Evolutionary conservation across 2,797 vertebrate species (phyloP).

Genomic region (Scyliorhinus canicula): DNA sequence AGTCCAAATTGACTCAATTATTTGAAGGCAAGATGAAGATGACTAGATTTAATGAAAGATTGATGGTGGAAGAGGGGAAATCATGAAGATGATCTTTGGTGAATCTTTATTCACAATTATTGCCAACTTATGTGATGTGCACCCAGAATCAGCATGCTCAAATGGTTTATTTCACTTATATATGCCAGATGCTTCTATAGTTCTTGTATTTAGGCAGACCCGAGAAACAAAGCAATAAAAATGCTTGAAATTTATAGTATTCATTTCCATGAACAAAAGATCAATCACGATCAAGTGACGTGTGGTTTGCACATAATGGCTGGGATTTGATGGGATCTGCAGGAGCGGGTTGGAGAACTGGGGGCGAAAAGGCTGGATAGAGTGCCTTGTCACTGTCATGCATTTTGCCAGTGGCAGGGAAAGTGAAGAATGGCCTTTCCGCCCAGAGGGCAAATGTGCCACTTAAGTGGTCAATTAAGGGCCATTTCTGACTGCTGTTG

Average conservation of each 20-base stretch:
- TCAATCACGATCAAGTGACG: background rate
- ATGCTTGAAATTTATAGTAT: background rate
- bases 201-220: background rate
- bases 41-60: background rate
- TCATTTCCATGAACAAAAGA: background rate
- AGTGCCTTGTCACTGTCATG: background rate
- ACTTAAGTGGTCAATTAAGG: too few relatives aligned
- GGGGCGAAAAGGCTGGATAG: background rate
- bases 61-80: background rate
- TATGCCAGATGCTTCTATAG: background rate
- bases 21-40: background rate
- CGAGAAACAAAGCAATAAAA: background rate
- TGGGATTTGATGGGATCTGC: background rate
- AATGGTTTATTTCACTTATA: background rate
- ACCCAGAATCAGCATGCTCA: background rate
- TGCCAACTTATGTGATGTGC: background rate
- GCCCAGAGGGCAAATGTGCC: too few relatives aligned
- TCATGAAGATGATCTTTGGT: background rate
- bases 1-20: background rate
- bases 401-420: too few relatives aligned
- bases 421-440: too few relatives aligned
- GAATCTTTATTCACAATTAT: background rate
- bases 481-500: too few relatives aligned
- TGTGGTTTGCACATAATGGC: background rate
- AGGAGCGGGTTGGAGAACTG: background rate